phyloP scores from a whole-genome alignment of 2,888 invertebrate genomes.

The Byasa hedistus region DNA sequence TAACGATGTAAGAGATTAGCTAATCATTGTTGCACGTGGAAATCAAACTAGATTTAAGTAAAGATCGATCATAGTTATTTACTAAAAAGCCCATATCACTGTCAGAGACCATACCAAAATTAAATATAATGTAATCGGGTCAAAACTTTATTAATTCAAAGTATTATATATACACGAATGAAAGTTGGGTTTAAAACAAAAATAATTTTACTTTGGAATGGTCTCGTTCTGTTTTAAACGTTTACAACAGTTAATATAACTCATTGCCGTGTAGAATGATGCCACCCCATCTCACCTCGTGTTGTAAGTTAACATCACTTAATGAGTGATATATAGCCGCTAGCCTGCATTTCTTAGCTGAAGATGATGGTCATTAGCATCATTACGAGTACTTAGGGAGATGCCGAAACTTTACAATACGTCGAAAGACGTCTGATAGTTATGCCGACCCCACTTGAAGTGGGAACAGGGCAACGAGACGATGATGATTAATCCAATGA shows the following conservation, averaged over 20 bases:
- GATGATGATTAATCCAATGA: background rate
- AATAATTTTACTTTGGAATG: background rate
- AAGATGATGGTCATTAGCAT: too few relatives aligned
- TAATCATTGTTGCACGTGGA: background rate
- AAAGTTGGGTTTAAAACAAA: background rate
- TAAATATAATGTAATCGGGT: background rate
- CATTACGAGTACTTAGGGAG: too few relatives aligned
- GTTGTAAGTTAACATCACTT: too few relatives aligned
- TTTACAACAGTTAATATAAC: background rate
- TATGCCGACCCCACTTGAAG: too few relatives aligned
- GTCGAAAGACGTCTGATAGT: too few relatives aligned
- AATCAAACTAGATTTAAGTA: background rate
- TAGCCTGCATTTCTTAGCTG: too few relatives aligned
- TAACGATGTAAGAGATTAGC: background rate
- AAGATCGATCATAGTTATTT: slow-evolving; percentile 27
- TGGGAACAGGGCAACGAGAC: too few relatives aligned
- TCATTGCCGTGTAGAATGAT: too few relatives aligned
- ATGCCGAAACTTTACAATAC: too few relatives aligned
- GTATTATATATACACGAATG: background rate
- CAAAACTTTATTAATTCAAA: background rate
- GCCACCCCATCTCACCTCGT: too few relatives aligned
- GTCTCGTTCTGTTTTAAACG: background rate
- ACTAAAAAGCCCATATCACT: slow-evolving; percentile 24
- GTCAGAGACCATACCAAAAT: slow-evolving; percentile 6
- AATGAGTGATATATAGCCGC: too few relatives aligned